phyloP scores from a whole-genome alignment of 2,113 vertebrate species.

The Gyps fulvus region DNA sequence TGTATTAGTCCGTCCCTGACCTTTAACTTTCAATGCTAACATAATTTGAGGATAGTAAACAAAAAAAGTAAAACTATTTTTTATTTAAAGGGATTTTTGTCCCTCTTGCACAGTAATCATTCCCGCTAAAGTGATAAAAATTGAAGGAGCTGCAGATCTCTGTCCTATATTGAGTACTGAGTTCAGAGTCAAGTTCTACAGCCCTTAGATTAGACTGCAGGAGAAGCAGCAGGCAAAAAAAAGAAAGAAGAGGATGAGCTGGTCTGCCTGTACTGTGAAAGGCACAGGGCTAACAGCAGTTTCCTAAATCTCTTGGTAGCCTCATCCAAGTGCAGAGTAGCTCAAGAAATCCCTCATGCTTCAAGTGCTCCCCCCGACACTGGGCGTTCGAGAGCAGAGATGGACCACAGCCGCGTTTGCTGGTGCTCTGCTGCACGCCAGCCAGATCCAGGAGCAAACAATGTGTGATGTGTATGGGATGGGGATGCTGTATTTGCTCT shows the following conservation, averaged over 20 bases:
- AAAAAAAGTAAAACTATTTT: not conserved
- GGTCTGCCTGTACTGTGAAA: not conserved
- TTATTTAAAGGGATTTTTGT: not conserved
- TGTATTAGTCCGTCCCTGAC: not conserved
- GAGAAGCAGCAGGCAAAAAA: not conserved
- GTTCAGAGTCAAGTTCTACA: not conserved
- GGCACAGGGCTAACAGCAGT: not conserved
- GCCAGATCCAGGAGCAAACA: not conserved
- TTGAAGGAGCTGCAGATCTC: not conserved
- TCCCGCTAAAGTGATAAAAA: not conserved
- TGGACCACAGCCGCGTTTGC: not conserved
- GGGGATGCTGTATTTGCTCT: not conserved
- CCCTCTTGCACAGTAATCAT: not conserved
- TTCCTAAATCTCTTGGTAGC: not conserved
- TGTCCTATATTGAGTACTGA: not conserved
- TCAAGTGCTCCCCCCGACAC: not conserved
- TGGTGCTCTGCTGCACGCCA: not conserved
- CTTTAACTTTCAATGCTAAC: slow-evolving; percentile 7
- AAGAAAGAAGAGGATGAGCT: not conserved
- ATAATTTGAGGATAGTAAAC: not conserved
- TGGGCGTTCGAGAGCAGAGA: fast-evolving
- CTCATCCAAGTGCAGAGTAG: not conserved
- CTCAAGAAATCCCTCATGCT: not conserved
- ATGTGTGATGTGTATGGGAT: not conserved
- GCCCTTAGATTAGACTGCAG: not conserved